phyloP scores from a whole-genome alignment of 2,797 vertebrate genomes.

The Channa striata region DNA sequence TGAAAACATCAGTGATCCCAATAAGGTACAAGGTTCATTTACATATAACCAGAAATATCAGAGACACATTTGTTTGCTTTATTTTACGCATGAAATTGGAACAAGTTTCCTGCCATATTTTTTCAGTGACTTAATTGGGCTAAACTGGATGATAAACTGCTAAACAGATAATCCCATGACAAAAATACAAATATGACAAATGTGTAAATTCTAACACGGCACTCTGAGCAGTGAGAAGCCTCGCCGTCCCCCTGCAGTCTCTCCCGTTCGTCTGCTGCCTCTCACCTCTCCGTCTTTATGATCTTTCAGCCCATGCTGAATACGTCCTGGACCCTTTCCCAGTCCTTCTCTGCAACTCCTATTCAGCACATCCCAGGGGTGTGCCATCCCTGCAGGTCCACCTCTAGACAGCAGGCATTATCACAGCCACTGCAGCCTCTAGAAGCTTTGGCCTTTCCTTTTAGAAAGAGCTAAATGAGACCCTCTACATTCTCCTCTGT shows the following conservation, averaged over 20 bases:
- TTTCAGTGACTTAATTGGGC: constrained; percentile 1
- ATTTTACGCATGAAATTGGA: constrained; percentile 11
- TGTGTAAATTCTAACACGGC: constrained; percentile 20
- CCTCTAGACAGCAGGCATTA: constrained; percentile 58
- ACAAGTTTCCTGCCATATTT: constrained; percentile 4
- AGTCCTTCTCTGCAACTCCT: constrained; percentile 31
- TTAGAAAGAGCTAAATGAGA: constrained; percentile 66
- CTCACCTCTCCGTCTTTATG: constrained; percentile 20
- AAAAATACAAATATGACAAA: constrained; percentile 23
- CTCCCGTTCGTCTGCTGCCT: constrained; percentile 19
- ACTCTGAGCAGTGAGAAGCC: background rate
- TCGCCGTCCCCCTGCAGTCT: background rate
- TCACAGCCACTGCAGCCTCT: constrained; percentile 50
- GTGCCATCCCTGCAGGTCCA: constrained; percentile 53
- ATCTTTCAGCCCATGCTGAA: constrained; percentile 27
- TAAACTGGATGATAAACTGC: constrained; percentile 3
- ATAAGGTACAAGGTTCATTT: constrained; percentile 27
- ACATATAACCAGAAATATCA: constrained; percentile 13
- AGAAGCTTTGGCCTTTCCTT: constrained; percentile 67
- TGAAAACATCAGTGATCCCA: constrained; percentile 46
- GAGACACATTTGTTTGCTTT: constrained; percentile 15
- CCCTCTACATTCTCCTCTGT: constrained; percentile 65
- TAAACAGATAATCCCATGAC: constrained; percentile 23
- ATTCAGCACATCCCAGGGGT: constrained; percentile 53
- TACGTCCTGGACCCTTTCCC: constrained; percentile 21